phyloP scores from a whole-genome alignment of 2,113 vertebrate genomes.

The Cygnus atratus region DNA sequence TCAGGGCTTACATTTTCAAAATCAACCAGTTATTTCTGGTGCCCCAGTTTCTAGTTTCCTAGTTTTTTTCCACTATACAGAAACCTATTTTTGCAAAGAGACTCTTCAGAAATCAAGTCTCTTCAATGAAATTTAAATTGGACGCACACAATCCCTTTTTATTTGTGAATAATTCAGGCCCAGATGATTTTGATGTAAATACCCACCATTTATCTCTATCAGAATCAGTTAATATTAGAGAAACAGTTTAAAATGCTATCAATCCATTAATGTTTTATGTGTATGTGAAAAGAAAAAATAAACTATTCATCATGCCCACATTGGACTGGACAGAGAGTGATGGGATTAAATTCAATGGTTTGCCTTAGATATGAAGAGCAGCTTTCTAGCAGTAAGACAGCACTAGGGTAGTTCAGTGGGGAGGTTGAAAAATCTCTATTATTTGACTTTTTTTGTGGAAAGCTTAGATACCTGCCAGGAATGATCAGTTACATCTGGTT shows the following conservation, averaged over 20 bases:
- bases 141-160: background rate
- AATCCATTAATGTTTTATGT: background rate
- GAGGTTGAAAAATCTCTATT: background rate
- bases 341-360: background rate
- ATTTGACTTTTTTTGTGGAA: background rate
- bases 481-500: background rate
- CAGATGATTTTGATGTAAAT: slow-evolving; percentile 12
- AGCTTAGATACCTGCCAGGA: background rate
- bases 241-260: background rate
- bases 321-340: background rate
- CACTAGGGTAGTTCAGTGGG: background rate
- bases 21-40: slow-evolving; percentile 21
- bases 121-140: slow-evolving; percentile 22
- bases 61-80: background rate
- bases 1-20: background rate
- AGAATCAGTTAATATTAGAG: background rate
- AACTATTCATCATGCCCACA: background rate
- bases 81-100: slow-evolving; percentile 30
- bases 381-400: background rate
- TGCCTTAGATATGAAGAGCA: background rate
- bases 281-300: background rate
- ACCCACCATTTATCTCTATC: background rate
- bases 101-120: slow-evolving; percentile 48
- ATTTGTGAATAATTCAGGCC: background rate
- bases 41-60: slow-evolving; percentile 7